Evolutionary conservation across 1,140 invertebrate species (phyloP), one percentile per base, ranked within the genome.

Genomic region (Carposina sasakii): DNA sequence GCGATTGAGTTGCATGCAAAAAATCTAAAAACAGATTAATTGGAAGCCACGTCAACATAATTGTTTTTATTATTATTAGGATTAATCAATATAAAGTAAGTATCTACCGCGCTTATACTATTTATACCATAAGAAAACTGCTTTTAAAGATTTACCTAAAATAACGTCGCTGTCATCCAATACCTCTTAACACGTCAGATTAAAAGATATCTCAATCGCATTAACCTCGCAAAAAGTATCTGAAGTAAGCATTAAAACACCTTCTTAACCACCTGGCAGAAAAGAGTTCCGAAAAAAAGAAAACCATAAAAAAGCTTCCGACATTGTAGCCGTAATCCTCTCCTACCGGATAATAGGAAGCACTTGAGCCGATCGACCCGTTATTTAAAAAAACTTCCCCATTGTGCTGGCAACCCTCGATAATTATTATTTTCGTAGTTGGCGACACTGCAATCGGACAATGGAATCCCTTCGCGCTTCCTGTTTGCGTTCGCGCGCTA

Each of bases 391-490:
- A 55, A 60, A 76, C 51, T 44, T 40, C 45, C 53, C 73, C 52
- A 76, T 82, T 78, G 71, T 72, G 53, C 50, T 59, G 48, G 59
- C 73, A 67, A 61, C 78, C 78, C 78, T 66, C 63, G 71, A 76
- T 81, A 83, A 83, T 83, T 83, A 83, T 81, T 79, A 79, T 83
- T 82, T 82, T 81, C 66, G 69, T 81, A 82, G 76, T 76, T 79
- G 75, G 76, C 76, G 75, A 82, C 78, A 81, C 72, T 74, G 74
- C 52, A n/a, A 37, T 44, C 67, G 67, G 59, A 81, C 76, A 81
- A 83, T 83, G 69, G 70, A 61, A 54, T 63, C 70, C 67, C 74
- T 60, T 63, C 67, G 70, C 71, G 63, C 70, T 82, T 82, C 78
- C 76, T 82, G 78, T 82, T 82, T 82, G 71, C 73, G 57, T 73